Evolutionary conservation across 2,113 vertebrate species (phyloP).

Genomic region (Peromyscus polionotus): DNA sequence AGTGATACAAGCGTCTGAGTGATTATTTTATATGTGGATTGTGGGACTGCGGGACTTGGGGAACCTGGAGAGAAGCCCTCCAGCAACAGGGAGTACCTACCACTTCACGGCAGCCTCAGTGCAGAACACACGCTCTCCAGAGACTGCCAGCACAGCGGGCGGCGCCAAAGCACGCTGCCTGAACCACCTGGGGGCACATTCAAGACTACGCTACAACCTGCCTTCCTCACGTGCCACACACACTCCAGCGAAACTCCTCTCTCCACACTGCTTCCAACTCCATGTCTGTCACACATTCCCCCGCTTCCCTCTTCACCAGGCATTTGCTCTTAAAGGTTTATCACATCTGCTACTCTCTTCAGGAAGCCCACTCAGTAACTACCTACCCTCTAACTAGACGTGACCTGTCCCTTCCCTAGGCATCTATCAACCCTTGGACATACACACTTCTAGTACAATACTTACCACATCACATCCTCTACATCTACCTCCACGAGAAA

Average conservation of each 20-base stretch:
- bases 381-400: not conserved
- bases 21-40: too few species aligned
- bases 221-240: not conserved
- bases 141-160: too few species aligned
- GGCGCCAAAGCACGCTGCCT: too few species aligned
- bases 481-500: conserved; percentile 40
- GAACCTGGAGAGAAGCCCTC: too few species aligned
- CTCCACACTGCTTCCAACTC: conserved; percentile 10
- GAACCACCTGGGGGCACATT: not conserved
- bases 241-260: not conserved
- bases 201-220: not conserved
- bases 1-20: too few species aligned
- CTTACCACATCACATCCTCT: not conserved
- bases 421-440: not conserved
- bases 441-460: not conserved
- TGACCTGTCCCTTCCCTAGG: not conserved
- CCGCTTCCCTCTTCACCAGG: not conserved
- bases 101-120: not conserved
- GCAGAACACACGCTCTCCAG: not conserved
- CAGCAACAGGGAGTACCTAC: too few species aligned
- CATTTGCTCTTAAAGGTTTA: not conserved
- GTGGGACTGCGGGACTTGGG: too few species aligned
- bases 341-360: not conserved
- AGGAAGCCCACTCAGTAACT: conserved; percentile 37
- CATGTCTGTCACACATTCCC: not conserved